A percentile compares a stretch with the other conserved stretches of the same genome.
These are phyloP conservation scores for Misgurnus anguillicaudatus DNA, from an alignment of 2,113 vertebrate genomes.

Conservation along the genomic window DNA sequence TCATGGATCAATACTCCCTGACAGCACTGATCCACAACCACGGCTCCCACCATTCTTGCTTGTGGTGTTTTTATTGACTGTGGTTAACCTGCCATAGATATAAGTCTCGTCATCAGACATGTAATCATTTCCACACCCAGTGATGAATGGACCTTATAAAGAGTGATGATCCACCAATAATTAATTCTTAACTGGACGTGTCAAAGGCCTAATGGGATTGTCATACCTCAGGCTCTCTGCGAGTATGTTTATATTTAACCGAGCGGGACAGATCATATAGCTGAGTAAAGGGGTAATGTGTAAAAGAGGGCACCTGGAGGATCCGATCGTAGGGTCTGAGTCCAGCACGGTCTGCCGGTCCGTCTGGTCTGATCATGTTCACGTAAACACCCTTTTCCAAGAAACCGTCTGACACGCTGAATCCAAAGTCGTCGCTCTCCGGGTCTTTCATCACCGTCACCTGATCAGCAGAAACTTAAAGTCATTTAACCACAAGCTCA, in stretches of 20 bases:
- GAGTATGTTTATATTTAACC: constrained; percentile 26
- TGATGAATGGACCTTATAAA: neutral
- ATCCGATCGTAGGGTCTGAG: constrained; percentile 94
- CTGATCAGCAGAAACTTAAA: constrained; percentile 62
- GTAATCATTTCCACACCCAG: constrained; percentile 21
- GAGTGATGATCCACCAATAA: constrained; percentile 6
- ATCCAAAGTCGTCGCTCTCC: constrained; percentile 89
- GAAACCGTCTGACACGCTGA: constrained; percentile 94
- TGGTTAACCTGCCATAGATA: neutral
- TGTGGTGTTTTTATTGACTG: too few species aligned
- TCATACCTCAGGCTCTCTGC: neutral
- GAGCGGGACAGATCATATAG: neutral
- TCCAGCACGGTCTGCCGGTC: constrained; percentile 91
- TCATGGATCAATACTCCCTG: too few species aligned
- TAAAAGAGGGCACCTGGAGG: constrained; percentile 84
- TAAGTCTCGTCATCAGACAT: neutral
- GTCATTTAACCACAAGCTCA: neutral
- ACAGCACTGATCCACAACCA: too few species aligned
- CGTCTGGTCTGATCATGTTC: constrained; percentile 91
- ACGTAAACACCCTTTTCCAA: constrained; percentile 95
- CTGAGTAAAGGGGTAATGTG: neutral
- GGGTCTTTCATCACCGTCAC: constrained; percentile 90
- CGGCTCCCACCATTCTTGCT: too few species aligned
- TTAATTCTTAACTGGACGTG: constrained; percentile 1
- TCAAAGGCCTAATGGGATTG: neutral